Evolutionary conservation across 1,140 invertebrate genomes (phyloP).

Genomic region (Drosophila auraria): DNA sequence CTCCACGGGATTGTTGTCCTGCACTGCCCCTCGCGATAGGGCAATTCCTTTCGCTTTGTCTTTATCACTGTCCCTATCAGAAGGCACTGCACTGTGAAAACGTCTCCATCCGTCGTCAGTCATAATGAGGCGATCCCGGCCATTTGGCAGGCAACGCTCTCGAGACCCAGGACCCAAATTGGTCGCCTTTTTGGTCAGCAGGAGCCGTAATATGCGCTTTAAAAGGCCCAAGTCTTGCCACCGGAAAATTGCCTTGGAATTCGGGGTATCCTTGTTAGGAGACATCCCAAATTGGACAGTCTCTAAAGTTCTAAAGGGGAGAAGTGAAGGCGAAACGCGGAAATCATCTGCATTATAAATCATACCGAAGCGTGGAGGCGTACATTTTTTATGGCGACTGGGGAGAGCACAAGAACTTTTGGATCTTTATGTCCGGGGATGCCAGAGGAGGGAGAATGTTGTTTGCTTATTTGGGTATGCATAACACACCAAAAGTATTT

Average conservation of each 20-base stretch:
- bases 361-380: slow-evolving; percentile 14
- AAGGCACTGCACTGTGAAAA: slow-evolving; percentile 67
- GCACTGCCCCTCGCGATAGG: slow-evolving; percentile 9
- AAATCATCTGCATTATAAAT: slow-evolving; percentile 39
- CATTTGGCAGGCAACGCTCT: slow-evolving; percentile 33
- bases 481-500: not conserved
- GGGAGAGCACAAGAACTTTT: slow-evolving; percentile 28
- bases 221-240: not conserved
- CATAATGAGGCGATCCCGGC: slow-evolving; percentile 20
- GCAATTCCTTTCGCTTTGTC: slow-evolving; percentile 48
- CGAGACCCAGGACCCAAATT: slow-evolving; percentile 15
- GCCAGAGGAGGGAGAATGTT: not conserved
- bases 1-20: slow-evolving; percentile 57
- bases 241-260: slow-evolving; percentile 8
- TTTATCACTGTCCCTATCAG: slow-evolving; percentile 66
- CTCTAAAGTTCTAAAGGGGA: not conserved
- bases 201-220: slow-evolving; percentile 2
- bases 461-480: not conserved
- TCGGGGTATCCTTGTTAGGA: slow-evolving; percentile 2
- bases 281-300: slow-evolving; percentile 4
- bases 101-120: slow-evolving; percentile 52
- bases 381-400: slow-evolving; percentile 33
- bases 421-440: slow-evolving; percentile 8
- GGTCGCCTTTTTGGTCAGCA: slow-evolving; percentile 7
- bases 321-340: not conserved